Evolutionary conservation across 1,140 invertebrate genomes (phyloP), one percentile per base, ranked within the genome.

Genomic region (Dinoponera quadriceps): DNA sequence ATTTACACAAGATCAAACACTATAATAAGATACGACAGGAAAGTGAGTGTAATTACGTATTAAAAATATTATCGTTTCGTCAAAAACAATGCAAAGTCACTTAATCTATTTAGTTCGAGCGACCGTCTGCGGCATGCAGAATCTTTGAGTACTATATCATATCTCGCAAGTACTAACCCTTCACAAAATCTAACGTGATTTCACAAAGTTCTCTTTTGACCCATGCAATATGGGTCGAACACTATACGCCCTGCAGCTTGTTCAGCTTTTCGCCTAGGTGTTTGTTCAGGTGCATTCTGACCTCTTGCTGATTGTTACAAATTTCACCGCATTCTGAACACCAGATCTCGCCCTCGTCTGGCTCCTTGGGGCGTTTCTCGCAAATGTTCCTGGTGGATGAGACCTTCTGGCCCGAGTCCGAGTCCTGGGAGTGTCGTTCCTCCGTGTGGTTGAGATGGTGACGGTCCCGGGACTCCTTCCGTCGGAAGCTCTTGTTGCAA

Each of bases 231-330:
- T n/a, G n/a, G n/a, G n/a, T n/a, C n/a, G n/a, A n/a, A n/a, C n/a
- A n/a, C n/a, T n/a, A n/a, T 29, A 18, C 49, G 27, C 48, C 49
- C 38, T 85, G 16, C 48, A 88, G 69, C 59, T 82, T 54, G 18
- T 84, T 84, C 13, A 90, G 78, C 65, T 90, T 88, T 72, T 90
- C 88, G 4, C 84, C 78, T 3, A 90, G 27, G 84, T 90, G 89
- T 14, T 88, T 88, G n/a, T 89, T 90, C 38, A 90, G 68, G 72
- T 90, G 89, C 65, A 88, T 86, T 84, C 83, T 83, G 38, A 90
- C 74, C 75, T 88, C 85, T 27, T 87, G 87, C 57, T 82, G 59
- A 27, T 55, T 83, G n/a, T 18, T 68, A 27, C 74, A 90, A 22
- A 75, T 85, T 20, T 87, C 48, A 22, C 85, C 74, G 62, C 89